Evolutionary conservation across 2,888 invertebrate species (phyloP), one percentile per base, ranked within the genome.

Genomic region (Drosophila glabriapex): DNA sequence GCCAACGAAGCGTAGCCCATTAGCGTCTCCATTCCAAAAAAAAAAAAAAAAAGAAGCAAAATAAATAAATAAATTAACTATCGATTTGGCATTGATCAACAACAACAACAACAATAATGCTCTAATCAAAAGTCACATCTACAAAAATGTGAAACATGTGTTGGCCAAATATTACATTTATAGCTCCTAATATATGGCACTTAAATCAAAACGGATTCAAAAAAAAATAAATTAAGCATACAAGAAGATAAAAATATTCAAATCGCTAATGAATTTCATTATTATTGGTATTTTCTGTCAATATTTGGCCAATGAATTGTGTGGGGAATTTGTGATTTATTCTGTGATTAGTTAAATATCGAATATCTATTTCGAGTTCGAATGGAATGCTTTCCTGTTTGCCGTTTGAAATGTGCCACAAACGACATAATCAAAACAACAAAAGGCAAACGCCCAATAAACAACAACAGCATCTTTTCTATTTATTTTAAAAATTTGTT

Each of bases 61-160:
- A 50, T 67, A 67, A 72, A 68, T 73, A 65, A 78, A 78, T 58
- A 68, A 61, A 68, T 35, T 33, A 37, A 3, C 37, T 16, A 19
- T 52, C 22, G 50, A 58, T 67, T 68, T 65, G 80, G 69, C 82
- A 81, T 73, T 82, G 78, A 71, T 68, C 77, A 52, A 41, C 55
- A 68, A 62, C 66, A 67, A 82, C 62, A 73, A 41, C n/a, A 41
- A 41, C 1, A 62, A 46, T 60, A 37, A 28, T 46, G 33, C 69
- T 66, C 72, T 85, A 70, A 87, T 88, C 85, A 68, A 69, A 59
- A 77, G 64, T 63, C 62, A 46, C 31, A 90, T 90, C 90, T 83
- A 22, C 46, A 52, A 22, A 85, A 80, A 85, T 90, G 86, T 71
- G 85, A 85, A 85, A 85, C 85, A 90, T 90, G 85, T 90, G 90